Evolutionary conservation across 2,888 invertebrate genomes (phyloP).

Genomic region (Drosophila barbarae): DNA sequence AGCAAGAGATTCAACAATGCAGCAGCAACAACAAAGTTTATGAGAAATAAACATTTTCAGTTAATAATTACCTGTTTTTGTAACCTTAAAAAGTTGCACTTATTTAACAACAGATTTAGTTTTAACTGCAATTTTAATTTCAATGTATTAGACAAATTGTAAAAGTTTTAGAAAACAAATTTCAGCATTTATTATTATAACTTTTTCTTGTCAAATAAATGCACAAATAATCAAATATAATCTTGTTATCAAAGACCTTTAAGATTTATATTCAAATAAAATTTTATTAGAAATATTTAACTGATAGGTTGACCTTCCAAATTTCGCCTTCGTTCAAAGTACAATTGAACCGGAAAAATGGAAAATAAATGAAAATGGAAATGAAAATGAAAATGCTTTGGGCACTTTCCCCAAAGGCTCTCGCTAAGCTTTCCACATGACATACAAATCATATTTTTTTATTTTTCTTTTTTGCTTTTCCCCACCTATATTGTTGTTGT

Average conservation of each 20-base stretch:
- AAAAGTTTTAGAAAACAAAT: no score
- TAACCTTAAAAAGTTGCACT: no score
- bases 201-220: neutral
- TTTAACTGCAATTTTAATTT: no score
- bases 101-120: no score
- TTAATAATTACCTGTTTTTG: no score
- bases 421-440: slow-evolving; percentile 17
- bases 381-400: slow-evolving; percentile 7
- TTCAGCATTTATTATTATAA: no score
- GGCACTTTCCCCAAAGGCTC: slow-evolving; percentile 21
- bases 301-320: slow-evolving; percentile 10
- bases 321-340: slow-evolving; percentile 1
- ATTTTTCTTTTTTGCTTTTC: slow-evolving; percentile 6
- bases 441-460: slow-evolving; percentile 33
- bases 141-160: no score
- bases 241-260: neutral
- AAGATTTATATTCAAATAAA: no score
- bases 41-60: no score
- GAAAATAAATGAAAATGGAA: neutral
- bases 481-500: neutral
- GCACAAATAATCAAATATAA: neutral
- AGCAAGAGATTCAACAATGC: neutral
- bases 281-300: neutral
- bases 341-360: slow-evolving; percentile 10
- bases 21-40: no score